Evolutionary conservation across 2,888 invertebrate genomes (phyloP).

Genomic region (Nyleta sp.): DNA sequence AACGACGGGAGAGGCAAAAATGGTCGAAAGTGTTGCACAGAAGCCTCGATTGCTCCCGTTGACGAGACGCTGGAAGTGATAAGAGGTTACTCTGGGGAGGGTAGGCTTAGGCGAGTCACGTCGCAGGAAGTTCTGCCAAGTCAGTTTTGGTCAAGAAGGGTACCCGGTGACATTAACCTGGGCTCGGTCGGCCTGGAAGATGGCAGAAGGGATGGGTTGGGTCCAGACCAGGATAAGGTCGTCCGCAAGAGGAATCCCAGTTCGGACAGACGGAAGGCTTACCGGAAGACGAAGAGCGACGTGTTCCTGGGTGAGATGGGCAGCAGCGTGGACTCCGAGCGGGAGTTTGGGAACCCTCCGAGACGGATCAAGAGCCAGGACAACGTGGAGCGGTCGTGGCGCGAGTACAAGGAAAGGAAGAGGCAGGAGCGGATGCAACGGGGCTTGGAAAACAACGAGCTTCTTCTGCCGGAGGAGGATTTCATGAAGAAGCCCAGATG

Average conservation of each 20-base stretch:
- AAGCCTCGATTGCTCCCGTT: constrained; percentile 5
- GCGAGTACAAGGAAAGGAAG: constrained; percentile 76
- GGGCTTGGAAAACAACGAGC: constrained; percentile 51
- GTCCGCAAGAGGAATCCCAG: constrained; percentile 55
- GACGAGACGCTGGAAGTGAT: constrained; percentile 71
- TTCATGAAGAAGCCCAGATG: constrained; percentile 75
- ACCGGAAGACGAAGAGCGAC: constrained; percentile 76
- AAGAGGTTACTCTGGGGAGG: constrained; percentile 70
- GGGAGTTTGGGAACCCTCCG: constrained; percentile 62
- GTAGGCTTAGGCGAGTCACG: too few species aligned
- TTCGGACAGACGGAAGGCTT: constrained; percentile 72
- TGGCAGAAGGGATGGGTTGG: too few species aligned
- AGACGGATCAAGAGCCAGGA: constrained; percentile 71
- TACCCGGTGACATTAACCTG: too few species aligned
- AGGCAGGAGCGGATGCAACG: constrained; percentile 70
- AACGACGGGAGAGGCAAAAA: too few species aligned
- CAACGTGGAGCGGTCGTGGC: constrained; percentile 75
- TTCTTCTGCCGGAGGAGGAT: constrained; percentile 71
- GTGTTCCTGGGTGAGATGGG: constrained; percentile 68
- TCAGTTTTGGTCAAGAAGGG: too few species aligned
- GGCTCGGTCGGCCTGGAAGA: too few species aligned
- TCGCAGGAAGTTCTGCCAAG: too few species aligned
- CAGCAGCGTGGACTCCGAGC: constrained; percentile 68
- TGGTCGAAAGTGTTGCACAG: too few species aligned
- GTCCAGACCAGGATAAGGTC: constrained; percentile 59